Conservation (phyloP, 2,888 invertebrate species). For the Drosophila fulvimacula region DNA sequence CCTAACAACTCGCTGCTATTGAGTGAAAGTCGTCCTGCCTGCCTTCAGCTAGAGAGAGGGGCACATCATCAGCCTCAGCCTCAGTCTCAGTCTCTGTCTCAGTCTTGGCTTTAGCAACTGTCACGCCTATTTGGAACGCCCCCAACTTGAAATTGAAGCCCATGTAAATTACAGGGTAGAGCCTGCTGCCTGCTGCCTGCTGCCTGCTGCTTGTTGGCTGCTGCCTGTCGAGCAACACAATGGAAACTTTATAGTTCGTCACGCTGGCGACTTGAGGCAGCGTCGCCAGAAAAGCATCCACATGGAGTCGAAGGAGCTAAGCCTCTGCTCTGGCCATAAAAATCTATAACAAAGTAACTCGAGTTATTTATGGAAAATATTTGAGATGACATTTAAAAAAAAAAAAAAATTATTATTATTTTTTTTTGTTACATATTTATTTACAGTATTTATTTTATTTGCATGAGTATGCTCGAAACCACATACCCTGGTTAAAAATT, state of each 20-base stretch:
- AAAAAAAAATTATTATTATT: neutral
- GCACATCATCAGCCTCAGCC: neutral
- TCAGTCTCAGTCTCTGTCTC: slow-evolving; percentile 1
- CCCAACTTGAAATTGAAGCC: slow-evolving; percentile 31
- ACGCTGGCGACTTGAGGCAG: slow-evolving; percentile 10
- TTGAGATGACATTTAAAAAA: neutral
- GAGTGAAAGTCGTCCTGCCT: slow-evolving; percentile 29
- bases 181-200: neutral
- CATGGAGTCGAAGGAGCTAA: neutral
- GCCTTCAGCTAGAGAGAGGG: neutral
- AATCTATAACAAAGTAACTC: neutral
- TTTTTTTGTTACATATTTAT: neutral
- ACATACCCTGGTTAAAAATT: too few relatives aligned
- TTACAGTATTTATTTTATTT: neutral
- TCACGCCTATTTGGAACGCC: slow-evolving; percentile 33
- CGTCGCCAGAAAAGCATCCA: slow-evolving; percentile 11
- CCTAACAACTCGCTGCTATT: slow-evolving; percentile 40
- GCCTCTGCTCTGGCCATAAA: neutral
- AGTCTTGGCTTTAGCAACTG: neutral
- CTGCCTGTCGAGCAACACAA: neutral
- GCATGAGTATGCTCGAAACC: too few relatives aligned
- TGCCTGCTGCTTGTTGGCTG: too few relatives aligned
- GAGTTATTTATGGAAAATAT: neutral
- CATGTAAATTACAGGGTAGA: slow-evolving; percentile 10
- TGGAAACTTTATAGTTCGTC: slow-evolving; percentile 22